phyloP scores from a whole-genome alignment of 2,113 vertebrate genomes.

The Beaufortia kweichowensis region DNA sequence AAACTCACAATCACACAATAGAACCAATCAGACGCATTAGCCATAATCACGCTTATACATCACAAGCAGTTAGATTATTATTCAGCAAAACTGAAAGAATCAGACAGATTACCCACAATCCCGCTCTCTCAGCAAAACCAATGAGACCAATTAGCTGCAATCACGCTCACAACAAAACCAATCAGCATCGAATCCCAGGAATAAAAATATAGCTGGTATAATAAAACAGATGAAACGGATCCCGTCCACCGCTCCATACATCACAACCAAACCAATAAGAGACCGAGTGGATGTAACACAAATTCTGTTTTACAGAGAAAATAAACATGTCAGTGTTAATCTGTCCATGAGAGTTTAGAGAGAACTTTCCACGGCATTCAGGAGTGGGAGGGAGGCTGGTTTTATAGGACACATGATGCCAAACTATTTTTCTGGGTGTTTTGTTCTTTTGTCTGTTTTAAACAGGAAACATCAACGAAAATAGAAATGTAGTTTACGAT shows the following conservation, averaged over 20 bases:
- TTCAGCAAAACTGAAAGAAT: background rate
- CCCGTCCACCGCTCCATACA: slow-evolving; percentile 17
- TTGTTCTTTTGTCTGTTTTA: slow-evolving; percentile 65
- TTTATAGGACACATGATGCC: slow-evolving; percentile 67
- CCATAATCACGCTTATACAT: background rate
- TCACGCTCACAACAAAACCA: slow-evolving; percentile 16
- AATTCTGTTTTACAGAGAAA: slow-evolving; percentile 64
- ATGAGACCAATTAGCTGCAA: slow-evolving; percentile 23
- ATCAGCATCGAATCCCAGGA: background rate
- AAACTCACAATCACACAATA: background rate
- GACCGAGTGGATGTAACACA: slow-evolving; percentile 56
- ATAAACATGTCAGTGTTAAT: slow-evolving; percentile 78
- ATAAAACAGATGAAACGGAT: slow-evolving; percentile 12
- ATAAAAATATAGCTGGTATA: background rate
- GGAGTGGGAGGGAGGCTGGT: slow-evolving; percentile 43
- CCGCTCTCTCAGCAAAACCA: too few relatives aligned
- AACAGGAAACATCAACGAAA: background rate
- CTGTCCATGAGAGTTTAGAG: slow-evolving; percentile 61
- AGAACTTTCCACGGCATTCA: slow-evolving; percentile 60
- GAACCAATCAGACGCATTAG: background rate
- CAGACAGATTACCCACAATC: background rate
- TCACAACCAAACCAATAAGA: slow-evolving; percentile 39
- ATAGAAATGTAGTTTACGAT: background rate
- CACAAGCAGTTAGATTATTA: background rate
- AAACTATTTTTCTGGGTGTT: slow-evolving; percentile 63